Conservation (phyloP, 2,113 vertebrate genomes). For the Ceyx cyanopectus region DNA sequence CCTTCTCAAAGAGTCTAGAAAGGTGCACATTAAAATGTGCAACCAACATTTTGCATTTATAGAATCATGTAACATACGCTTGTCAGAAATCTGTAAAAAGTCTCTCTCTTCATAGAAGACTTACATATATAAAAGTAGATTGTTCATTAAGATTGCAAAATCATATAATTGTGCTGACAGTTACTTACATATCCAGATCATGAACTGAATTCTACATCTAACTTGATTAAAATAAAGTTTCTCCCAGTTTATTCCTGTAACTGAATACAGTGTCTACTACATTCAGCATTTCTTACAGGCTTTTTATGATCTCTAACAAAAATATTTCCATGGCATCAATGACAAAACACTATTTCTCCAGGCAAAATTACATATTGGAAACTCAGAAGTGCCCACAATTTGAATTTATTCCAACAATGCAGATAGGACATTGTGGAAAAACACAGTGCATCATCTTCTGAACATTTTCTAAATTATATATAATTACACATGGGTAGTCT, state of each 20-base stretch:
- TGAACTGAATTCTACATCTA: background rate
- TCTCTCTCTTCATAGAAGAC: background rate
- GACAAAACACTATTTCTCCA: slow-evolving; percentile 16
- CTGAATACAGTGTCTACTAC: background rate
- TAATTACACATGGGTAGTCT: background rate
- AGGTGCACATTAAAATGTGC: background rate
- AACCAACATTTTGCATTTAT: background rate
- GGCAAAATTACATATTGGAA: background rate
- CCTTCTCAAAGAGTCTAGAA: background rate
- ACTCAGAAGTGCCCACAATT: background rate
- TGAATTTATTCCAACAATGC: background rate
- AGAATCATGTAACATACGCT: background rate
- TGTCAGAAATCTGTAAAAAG: background rate
- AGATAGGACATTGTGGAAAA: background rate
- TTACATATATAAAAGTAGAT: background rate
- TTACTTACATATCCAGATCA: background rate
- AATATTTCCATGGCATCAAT: background rate
- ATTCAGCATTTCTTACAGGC: background rate
- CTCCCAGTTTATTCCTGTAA: background rate
- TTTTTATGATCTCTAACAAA: slow-evolving; percentile 9
- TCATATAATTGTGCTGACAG: slow-evolving; percentile 12
- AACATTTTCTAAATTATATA: background rate
- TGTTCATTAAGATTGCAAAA: slow-evolving; percentile 7
- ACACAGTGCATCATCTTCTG: background rate
- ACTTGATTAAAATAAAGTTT: background rate